Base-by-base conservation (phyloP, 2,113 vertebrate genomes). In the Aldabrachelys gigantea region DNA sequence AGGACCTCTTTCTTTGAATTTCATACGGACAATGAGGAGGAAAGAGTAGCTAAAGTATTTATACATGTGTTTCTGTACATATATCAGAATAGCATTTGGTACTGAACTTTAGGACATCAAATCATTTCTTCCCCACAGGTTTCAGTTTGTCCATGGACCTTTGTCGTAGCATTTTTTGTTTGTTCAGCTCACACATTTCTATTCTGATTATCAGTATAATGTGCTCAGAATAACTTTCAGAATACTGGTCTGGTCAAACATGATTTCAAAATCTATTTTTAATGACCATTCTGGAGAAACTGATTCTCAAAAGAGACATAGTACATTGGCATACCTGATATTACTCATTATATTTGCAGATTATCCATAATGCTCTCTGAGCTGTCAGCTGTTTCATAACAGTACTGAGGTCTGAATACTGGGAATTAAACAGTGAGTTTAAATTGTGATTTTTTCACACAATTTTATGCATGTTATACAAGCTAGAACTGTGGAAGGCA, bases 61-160 rank as follows among this genome's bases (percentile, higher is more conserved):
- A 27, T 69, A 65, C 50, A 1, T 62, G 85, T 56, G 86, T 0
- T 13, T 91, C 89, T 85, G 72, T 93, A 80, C n/a, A 25, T 44
- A 0, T 83, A 94, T 81, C 47, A 91, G 90, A 94, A 89, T 81
- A 84, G 2, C 10, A 0, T 76, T 31, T 19, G 1, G 44, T 90
- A 8, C 4, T 80, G 12, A 79, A 81, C 72, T 72, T 65, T 2
- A 21, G 75, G 44, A 8, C 38, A 85, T 7, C 50, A 56, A 75
- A 12, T 35, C 17, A 35, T 25, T 29, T 0, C 19, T 13, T 21
- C 10, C 3, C 5, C 41, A 4, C 1, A 3, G 11, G 13, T 25
- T 8, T 2, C 53, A 16, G 3, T 8, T 29, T 24, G 7, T 53
- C 49, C 69, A 38, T 0, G 1, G 22, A 31, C 59, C 1, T 1